phyloP scores from a whole-genome alignment of 1,140 invertebrate species.

The Lepidurus apus region DNA sequence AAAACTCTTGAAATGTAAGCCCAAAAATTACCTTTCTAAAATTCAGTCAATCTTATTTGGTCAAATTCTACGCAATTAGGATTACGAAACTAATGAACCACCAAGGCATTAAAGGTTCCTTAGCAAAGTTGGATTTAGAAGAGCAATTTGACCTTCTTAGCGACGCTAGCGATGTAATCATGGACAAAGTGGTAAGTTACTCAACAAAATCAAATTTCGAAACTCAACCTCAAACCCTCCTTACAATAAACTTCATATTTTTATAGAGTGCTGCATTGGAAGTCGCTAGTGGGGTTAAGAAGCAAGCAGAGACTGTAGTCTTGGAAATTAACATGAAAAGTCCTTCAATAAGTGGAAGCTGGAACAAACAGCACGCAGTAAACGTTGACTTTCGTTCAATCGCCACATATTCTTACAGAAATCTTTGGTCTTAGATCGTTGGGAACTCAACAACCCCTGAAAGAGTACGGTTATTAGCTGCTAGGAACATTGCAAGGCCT shows the following conservation, averaged over 20 bases:
- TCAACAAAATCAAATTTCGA: slow-evolving; percentile 32
- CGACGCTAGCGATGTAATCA: slow-evolving; percentile 70
- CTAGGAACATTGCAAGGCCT: slow-evolving; percentile 70
- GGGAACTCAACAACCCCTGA: slow-evolving; percentile 36
- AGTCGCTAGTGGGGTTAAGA: slow-evolving; percentile 60
- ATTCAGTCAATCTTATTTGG: neutral
- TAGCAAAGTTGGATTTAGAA: slow-evolving; percentile 54
- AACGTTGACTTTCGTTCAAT: slow-evolving; percentile 3
- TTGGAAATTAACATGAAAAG: slow-evolving; percentile 43
- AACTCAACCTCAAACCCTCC: slow-evolving; percentile 25
- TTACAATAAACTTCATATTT: slow-evolving; percentile 34
- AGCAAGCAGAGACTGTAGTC: slow-evolving; percentile 51
- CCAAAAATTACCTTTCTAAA: neutral
- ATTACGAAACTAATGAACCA: slow-evolving; percentile 52
- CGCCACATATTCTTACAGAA: slow-evolving; percentile 19
- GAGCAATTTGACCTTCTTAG: slow-evolving; percentile 68
- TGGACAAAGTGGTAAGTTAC: slow-evolving; percentile 66
- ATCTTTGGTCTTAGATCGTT: slow-evolving; percentile 33
- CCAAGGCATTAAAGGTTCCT: slow-evolving; percentile 55
- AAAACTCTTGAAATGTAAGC: slow-evolving; percentile 52
- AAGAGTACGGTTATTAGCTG: slow-evolving; percentile 59
- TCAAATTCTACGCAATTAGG: slow-evolving; percentile 40
- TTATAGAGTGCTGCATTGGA: slow-evolving; percentile 57
- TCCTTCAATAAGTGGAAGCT: slow-evolving; percentile 47
- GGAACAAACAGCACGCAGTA: slow-evolving; percentile 49